These are phyloP conservation scores for Drosophila subpulchrella DNA, from an alignment of 1,140 invertebrate genomes.

Conservation along the genomic window DNA sequence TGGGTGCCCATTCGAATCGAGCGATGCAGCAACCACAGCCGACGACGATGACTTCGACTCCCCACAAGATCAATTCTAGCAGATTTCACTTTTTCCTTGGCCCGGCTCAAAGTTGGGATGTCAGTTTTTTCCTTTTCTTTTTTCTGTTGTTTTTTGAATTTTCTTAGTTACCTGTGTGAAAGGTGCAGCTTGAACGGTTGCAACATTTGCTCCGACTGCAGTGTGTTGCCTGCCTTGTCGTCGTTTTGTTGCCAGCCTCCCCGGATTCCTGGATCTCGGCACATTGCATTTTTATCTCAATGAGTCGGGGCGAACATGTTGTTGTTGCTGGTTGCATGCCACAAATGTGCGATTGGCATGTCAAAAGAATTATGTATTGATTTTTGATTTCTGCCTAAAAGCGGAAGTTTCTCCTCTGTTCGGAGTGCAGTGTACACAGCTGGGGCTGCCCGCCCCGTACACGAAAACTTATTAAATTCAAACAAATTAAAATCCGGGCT, in stretches of 20 bases:
- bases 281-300: slow-evolving; percentile 77
- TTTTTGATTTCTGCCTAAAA: slow-evolving; percentile 71
- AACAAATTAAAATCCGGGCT: slow-evolving; percentile 59
- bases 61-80: slow-evolving; percentile 82
- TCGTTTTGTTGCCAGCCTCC: slow-evolving; percentile 61
- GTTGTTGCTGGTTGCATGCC: slow-evolving; percentile 72
- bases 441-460: slow-evolving; percentile 21
- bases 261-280: slow-evolving; percentile 43
- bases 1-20: slow-evolving; percentile 45
- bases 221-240: slow-evolving; percentile 71
- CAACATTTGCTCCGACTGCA: slow-evolving; percentile 31
- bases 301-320: slow-evolving; percentile 75
- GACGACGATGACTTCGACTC: slow-evolving; percentile 62
- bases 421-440: too few species aligned
- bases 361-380: slow-evolving; percentile 83
- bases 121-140: slow-evolving; percentile 47
- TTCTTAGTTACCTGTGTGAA: slow-evolving; percentile 20
- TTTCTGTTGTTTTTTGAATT: background rate
- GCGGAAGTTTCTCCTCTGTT: slow-evolving; percentile 41
- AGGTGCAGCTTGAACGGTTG: slow-evolving; percentile 77
- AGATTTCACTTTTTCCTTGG: slow-evolving; percentile 76
- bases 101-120: slow-evolving; percentile 60
- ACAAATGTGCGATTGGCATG: slow-evolving; percentile 83
- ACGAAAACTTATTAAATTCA: slow-evolving; percentile 55
- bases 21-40: slow-evolving; percentile 31